phyloP scores from a whole-genome alignment of 2,797 vertebrate species.

The Meda fulgida region DNA sequence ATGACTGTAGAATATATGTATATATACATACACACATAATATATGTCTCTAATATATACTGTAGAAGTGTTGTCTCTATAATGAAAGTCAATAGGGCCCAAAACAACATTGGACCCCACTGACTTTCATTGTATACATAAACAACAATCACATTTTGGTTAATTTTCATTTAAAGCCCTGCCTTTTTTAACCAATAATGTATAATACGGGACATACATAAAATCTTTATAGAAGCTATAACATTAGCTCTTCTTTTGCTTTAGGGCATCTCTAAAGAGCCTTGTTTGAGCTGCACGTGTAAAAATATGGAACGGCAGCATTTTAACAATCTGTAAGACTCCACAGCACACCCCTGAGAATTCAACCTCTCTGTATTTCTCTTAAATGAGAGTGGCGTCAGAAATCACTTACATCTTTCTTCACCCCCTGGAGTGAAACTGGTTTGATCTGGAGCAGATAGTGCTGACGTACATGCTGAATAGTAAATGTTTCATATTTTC shows the following conservation, averaged over 20 bases:
- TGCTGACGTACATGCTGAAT: conserved; percentile 40
- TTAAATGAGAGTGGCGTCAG: conserved; percentile 31
- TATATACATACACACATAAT: no score
- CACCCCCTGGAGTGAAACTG: conserved; percentile 17
- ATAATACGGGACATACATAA: no score
- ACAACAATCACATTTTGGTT: no score
- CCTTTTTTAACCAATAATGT: no score
- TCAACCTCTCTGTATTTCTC: background rate
- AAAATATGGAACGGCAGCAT: conserved; percentile 5
- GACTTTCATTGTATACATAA: no score
- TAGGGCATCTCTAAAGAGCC: conserved; percentile 13
- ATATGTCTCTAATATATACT: no score
- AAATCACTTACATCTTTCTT: conserved; percentile 42
- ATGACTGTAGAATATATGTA: no score
- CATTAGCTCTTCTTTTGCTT: conserved; percentile 14
- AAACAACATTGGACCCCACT: no score
- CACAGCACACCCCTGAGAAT: conserved; percentile 5
- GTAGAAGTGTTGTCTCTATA: no score
- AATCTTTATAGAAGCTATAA: conserved; percentile 28
- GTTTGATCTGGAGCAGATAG: conserved; percentile 46
- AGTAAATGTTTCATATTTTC: conserved; percentile 28
- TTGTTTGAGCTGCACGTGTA: background rate
- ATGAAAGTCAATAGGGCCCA: no score
- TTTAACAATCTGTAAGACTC: conserved; percentile 36
- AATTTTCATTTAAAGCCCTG: no score